Conservation (phyloP, 2,113 vertebrate genomes). For the Misgurnus anguillicaudatus region DNA sequence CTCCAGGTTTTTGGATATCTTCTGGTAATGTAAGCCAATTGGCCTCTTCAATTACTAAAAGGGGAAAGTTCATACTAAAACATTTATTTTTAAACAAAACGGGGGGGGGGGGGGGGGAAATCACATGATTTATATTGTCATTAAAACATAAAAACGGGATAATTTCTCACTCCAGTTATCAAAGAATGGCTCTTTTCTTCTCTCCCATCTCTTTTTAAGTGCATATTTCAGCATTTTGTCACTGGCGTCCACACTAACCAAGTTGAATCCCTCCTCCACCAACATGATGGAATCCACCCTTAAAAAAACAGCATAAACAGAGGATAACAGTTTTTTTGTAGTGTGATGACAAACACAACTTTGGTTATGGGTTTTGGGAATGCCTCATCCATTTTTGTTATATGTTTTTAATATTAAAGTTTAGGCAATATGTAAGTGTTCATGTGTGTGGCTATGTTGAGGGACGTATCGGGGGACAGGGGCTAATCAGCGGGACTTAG, state of each 20-base stretch:
- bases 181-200: constrained; percentile 87
- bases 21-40: constrained; percentile 90
- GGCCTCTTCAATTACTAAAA: constrained; percentile 92
- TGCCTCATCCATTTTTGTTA: too few relatives aligned
- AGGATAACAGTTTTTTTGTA: neutral
- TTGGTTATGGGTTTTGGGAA: too few relatives aligned
- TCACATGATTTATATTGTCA: neutral
- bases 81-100: too few relatives aligned
- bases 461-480: too few relatives aligned
- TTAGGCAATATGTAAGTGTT: too few relatives aligned
- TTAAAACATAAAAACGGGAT: neutral
- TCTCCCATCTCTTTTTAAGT: constrained; percentile 90
- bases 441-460: too few relatives aligned
- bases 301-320: constrained; percentile 38
- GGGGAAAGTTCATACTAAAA: neutral
- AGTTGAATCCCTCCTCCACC: constrained; percentile 89
- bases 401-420: too few relatives aligned
- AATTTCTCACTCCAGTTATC: constrained; percentile 87
- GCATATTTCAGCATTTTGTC: constrained; percentile 99
- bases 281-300: constrained; percentile 98
- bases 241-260: constrained; percentile 93
- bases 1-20: constrained; percentile 83
- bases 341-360: too few relatives aligned
- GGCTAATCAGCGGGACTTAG: too few relatives aligned
- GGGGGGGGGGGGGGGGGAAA: too few relatives aligned